These are phyloP conservation scores for Lithobates pipiens DNA, from an alignment of 2,797 vertebrate species.

Conservation along the genomic window DNA sequence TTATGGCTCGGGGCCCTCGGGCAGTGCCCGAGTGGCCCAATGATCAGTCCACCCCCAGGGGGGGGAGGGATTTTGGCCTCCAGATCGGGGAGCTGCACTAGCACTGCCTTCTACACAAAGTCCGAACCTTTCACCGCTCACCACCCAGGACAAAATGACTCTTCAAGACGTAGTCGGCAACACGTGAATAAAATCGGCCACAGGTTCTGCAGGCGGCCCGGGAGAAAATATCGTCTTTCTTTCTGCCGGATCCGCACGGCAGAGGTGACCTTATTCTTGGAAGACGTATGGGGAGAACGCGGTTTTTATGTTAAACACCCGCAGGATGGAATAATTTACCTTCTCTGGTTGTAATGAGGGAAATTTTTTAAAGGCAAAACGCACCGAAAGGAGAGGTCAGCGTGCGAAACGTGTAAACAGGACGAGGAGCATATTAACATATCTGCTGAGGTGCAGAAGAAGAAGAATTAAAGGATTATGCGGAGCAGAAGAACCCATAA, in stretches of 20 bases:
- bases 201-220: background rate
- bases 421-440: background rate
- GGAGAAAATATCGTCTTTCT: too few relatives aligned
- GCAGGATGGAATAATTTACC: slow-evolving; percentile 29
- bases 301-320: slow-evolving; percentile 37
- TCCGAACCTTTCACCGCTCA: too few relatives aligned
- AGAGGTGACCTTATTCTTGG: slow-evolving; percentile 24
- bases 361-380: slow-evolving; percentile 11
- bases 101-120: too few relatives aligned
- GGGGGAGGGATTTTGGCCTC: too few relatives aligned
- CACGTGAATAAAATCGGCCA: too few relatives aligned
- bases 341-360: background rate
- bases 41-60: too few relatives aligned
- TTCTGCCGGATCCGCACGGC: background rate
- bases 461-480: background rate
- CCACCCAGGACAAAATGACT: too few relatives aligned
- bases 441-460: background rate
- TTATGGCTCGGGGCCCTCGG: too few relatives aligned
- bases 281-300: background rate
- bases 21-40: too few relatives aligned
- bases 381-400: slow-evolving; percentile 8
- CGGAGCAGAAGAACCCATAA: too few relatives aligned
- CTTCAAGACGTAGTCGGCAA: too few relatives aligned
- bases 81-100: too few relatives aligned
- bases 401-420: background rate